Percentiles rank a stretch among this genome's conserved stretches.
Evolutionary conservation across 2,888 invertebrate species (phyloP).

Genomic region (Ectemnius cavifrons): DNA sequence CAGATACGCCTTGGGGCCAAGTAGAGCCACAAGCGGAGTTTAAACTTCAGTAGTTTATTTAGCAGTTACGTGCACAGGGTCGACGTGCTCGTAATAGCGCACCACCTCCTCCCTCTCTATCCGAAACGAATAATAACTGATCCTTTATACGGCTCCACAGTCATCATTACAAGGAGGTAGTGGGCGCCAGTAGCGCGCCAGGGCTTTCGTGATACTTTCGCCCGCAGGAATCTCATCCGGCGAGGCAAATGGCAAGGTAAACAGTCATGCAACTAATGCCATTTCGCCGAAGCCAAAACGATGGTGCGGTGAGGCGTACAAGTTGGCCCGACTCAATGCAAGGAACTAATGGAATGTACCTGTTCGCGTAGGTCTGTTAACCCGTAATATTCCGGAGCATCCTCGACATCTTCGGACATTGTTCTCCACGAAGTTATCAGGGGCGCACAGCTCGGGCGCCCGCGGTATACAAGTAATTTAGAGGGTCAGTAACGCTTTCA

Average conservation of each 20-base stretch:
- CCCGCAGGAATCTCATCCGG: neutral
- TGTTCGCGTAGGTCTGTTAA: conserved; percentile 1
- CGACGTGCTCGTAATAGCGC: conserved; percentile 46
- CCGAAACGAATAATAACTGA: conserved; percentile 33
- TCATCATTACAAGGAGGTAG: too few species aligned
- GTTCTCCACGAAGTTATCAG: conserved; percentile 6
- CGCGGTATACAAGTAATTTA: conserved; percentile 2
- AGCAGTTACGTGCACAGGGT: conserved; percentile 43
- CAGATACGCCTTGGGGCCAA: conserved; percentile 51
- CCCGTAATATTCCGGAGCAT: conserved; percentile 9
- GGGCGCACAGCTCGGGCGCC: neutral
- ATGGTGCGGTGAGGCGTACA: conserved; percentile 15
- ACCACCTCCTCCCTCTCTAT: conserved; percentile 22
- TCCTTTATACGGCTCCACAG: too few species aligned
- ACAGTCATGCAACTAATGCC: conserved; percentile 21
- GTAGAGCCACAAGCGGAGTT: conserved; percentile 49
- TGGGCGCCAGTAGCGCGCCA: neutral
- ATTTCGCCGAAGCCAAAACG: conserved; percentile 12
- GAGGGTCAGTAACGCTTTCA: neutral
- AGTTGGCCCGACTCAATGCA: conserved; percentile 28
- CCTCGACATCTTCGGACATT: conserved; percentile 1
- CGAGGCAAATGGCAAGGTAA: neutral
- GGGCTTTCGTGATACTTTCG: neutral
- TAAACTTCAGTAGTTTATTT: conserved; percentile 60
- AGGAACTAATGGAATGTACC: conserved; percentile 38